A percentile compares a stretch with the other conserved stretches of the same genome.
Evolutionary conservation across 2,113 vertebrate genomes (phyloP).

Genomic region (Riparia riparia): DNA sequence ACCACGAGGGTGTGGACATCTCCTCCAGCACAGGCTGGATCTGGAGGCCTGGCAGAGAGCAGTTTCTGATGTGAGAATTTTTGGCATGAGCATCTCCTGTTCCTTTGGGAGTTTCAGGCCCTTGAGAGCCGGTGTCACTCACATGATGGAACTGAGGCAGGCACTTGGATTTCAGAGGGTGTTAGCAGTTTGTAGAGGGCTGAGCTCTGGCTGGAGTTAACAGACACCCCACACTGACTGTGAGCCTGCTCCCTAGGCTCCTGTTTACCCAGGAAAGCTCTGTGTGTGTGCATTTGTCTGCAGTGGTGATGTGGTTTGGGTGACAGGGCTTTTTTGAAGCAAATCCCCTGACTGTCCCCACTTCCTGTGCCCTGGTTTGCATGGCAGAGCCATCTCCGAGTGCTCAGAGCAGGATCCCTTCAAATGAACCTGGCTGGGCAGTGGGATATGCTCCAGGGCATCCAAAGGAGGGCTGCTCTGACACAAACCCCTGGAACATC

Average conservation of each 20-base stretch:
- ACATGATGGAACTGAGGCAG: not conserved
- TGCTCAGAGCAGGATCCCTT: not conserved
- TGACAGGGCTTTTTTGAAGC: fast-evolving
- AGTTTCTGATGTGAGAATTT: not conserved
- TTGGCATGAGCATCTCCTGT: not conserved
- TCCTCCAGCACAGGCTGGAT: not conserved
- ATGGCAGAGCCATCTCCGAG: fast-evolving
- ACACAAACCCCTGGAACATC: not conserved
- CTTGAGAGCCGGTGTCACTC: not conserved
- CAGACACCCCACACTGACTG: too few species aligned
- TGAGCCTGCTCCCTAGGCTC: fast-evolving
- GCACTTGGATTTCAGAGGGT: not conserved
- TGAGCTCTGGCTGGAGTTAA: not conserved
- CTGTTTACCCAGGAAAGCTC: not conserved
- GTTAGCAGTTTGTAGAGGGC: not conserved
- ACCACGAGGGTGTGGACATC: fast-evolving
- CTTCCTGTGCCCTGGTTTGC: not conserved
- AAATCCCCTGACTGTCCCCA: fast-evolving
- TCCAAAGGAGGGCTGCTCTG: not conserved
- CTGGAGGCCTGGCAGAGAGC: not conserved
- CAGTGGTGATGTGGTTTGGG: not conserved
- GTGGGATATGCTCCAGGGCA: not conserved
- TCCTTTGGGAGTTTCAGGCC: not conserved
- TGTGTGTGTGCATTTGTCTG: fast-evolving
- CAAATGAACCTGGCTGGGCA: fast-evolving